Conservation (phyloP, 2,797 vertebrate genomes). For the Mus spretus region DNA sequence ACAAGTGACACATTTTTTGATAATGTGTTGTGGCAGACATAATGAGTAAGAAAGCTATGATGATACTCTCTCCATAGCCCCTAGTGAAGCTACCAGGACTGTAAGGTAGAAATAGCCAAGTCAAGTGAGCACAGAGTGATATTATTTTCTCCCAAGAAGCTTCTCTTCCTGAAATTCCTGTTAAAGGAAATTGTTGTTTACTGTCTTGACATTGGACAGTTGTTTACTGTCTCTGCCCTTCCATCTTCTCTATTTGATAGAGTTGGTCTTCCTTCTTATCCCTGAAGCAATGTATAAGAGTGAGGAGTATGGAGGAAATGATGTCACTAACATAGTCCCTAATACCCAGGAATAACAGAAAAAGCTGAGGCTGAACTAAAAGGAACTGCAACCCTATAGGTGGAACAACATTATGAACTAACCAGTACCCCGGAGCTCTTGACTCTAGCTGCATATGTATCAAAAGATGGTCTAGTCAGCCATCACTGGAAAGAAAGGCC, state of each 20-base stretch:
- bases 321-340: not conserved
- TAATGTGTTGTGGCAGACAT: not conserved
- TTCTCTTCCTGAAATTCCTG: not conserved
- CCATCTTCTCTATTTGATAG: not conserved
- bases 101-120: not conserved
- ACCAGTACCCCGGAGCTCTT: no score
- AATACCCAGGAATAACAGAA: not conserved
- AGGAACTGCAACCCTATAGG: no score
- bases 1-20: not conserved
- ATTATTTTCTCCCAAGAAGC: not conserved
- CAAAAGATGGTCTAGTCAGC: no score
- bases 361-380: not conserved
- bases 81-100: not conserved
- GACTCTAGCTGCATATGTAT: no score
- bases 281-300: not conserved
- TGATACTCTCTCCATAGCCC: not conserved
- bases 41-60: not conserved
- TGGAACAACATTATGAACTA: no score
- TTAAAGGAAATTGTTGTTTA: not conserved
- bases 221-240: not conserved
- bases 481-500: no score
- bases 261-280: not conserved
- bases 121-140: not conserved
- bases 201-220: no score
- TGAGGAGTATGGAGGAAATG: not conserved